A percentile compares a stretch with the other conserved stretches of the same genome.
These are phyloP conservation scores for Caradrina kadenii DNA, from an alignment of 2,888 invertebrate genomes.

Conservation along the genomic window DNA sequence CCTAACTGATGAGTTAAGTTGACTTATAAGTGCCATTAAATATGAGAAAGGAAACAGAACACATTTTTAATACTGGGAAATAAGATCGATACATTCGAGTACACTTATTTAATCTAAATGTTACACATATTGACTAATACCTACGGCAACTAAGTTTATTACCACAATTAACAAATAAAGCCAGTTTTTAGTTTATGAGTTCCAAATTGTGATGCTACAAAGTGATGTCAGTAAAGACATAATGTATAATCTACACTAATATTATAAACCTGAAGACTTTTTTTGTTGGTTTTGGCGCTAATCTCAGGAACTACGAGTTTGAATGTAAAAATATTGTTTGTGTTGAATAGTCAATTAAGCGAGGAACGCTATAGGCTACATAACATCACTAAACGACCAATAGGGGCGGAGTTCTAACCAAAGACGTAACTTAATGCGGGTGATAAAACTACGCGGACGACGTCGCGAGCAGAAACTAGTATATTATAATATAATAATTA, in stretches of 20 bases:
- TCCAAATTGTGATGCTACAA: conserved; percentile 37
- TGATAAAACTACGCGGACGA: too few species aligned
- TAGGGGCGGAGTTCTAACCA: too few species aligned
- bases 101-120: conserved; percentile 36
- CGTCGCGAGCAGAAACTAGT: too few species aligned
- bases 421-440: too few species aligned
- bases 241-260: neutral
- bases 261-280: too few species aligned
- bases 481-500: too few species aligned
- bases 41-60: conserved; percentile 13
- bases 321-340: too few species aligned
- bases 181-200: conserved; percentile 17
- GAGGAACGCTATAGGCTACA: too few species aligned
- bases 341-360: too few species aligned
- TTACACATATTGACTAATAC: conserved; percentile 41
- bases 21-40: conserved; percentile 35
- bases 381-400: too few species aligned
- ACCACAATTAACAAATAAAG: conserved; percentile 27
- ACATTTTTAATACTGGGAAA: conserved; percentile 60
- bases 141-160: conserved; percentile 38
- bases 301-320: too few species aligned
- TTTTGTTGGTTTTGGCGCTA: too few species aligned
- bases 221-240: conserved; percentile 19
- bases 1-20: conserved; percentile 40
- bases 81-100: conserved; percentile 42